phyloP scores from a whole-genome alignment of 2,797 vertebrate species.

The Manis javanica region DNA sequence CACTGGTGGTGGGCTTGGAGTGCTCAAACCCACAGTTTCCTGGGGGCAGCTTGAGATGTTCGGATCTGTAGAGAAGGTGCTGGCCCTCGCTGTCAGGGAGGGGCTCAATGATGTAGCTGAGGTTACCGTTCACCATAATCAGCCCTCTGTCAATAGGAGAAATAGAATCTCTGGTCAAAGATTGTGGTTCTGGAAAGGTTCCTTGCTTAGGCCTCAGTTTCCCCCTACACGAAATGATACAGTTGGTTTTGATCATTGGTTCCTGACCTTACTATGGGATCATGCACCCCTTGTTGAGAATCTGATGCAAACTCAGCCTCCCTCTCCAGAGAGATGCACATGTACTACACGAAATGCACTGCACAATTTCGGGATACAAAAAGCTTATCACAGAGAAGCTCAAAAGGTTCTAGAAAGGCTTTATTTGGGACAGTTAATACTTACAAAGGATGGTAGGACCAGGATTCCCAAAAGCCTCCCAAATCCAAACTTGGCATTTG shows the following conservation, averaged over 20 bases:
- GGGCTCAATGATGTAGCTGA: conserved; percentile 96
- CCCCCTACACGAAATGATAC: background rate
- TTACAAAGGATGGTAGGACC: background rate
- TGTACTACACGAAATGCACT: background rate
- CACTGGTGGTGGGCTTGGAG: background rate
- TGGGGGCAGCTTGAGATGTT: conserved; percentile 87
- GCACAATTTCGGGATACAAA: background rate
- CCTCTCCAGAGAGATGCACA: background rate
- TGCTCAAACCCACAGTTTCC: conserved; percentile 90
- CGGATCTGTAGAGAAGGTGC: conserved; percentile 93
- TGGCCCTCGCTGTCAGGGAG: conserved; percentile 82
- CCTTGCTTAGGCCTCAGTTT: background rate
- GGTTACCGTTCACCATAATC: conserved; percentile 91
- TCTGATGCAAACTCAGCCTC: background rate
- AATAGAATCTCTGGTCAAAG: conserved; percentile 65
- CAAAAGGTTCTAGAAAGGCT: background rate
- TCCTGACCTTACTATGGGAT: background rate
- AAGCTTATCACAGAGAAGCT: background rate
- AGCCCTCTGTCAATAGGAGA: conserved; percentile 91
- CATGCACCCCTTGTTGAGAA: background rate
- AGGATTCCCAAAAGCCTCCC: background rate
- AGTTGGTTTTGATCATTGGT: background rate
- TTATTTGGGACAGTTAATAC: background rate
- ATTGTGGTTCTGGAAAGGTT: background rate
- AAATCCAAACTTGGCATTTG: background rate